Evolutionary conservation across 2,888 invertebrate genomes (phyloP), one percentile per base, ranked within the genome.

Genomic region (Drosophila niveifrons): DNA sequence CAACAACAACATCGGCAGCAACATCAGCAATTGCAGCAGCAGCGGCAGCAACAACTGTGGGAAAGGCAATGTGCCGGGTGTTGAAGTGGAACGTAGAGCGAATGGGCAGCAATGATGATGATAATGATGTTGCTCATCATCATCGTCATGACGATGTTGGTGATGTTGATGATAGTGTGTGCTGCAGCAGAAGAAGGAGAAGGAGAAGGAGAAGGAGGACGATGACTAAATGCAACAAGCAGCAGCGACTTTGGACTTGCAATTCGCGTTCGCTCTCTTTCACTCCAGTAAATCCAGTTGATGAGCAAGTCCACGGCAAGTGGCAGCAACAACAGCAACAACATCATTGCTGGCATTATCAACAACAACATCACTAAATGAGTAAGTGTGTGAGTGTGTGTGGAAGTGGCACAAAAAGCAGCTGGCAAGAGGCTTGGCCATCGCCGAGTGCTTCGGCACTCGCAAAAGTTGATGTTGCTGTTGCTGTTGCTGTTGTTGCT

Each of bases 201-300:
- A n/a, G n/a, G 41, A 15, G 66, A 34, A 47, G 55, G 36, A 56
- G 63, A 41, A 69, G 66, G 69, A 78, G 69, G 48, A 78, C 77
- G 80, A 82, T 82, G 82, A 84, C 87, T 84, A 86, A 84, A 86
- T 86, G 87, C 84, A 84, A 80, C 80, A 80, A 75, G 87, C 82
- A 71, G 82, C 84, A 71, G 82, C 84, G 80, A 72, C 81, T 78
- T 78, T 76, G 62, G 77, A 75, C 80, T 80, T 75, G 78, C 72
- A 70, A 51, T 50, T 65, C 65, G 62, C 65, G 71, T 59, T 80
- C 69, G 55, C 64, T 8, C 17, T 6, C 18, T 55, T 39, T 15
- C 13, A 23, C 41, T 41, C 28, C 51, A 67, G 77, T 76, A 72
- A 77, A 66, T 78, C 76, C 76, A 83, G 86, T 86, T 83, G 86